Conservation (phyloP, 1,140 invertebrate genomes). For the Physella acuta region DNA sequence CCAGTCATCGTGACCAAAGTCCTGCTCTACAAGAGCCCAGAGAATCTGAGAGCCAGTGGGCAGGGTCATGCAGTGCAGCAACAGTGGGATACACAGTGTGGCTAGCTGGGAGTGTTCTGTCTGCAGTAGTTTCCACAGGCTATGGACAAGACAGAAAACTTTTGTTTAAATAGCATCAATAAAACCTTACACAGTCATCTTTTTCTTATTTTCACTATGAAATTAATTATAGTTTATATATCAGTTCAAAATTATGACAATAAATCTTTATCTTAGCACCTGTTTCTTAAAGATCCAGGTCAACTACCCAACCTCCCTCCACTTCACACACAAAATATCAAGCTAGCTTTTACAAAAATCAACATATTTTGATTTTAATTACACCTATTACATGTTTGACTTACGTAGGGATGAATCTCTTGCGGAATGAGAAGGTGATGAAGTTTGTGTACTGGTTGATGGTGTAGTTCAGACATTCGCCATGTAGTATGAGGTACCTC, state of each 20-base stretch:
- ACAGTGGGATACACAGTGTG: slow-evolving; percentile 82
- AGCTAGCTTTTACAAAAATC: no score
- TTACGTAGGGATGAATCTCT: slow-evolving; percentile 91
- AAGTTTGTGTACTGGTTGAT: slow-evolving; percentile 89
- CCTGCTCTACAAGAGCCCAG: slow-evolving; percentile 89
- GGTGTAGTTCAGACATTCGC: slow-evolving; percentile 86
- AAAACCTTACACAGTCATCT: no score
- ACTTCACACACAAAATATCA: no score
- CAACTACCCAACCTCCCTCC: no score
- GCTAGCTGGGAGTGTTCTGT: slow-evolving; percentile 91
- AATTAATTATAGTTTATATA: background rate
- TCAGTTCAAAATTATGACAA: background rate
- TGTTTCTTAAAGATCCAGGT: no score
- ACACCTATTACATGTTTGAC: no score
- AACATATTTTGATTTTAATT: no score
- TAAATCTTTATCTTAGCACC: no score
- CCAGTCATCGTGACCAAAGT: slow-evolving; percentile 85
- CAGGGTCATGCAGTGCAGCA: slow-evolving; percentile 92
- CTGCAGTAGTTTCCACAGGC: slow-evolving; percentile 90
- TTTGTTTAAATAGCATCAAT: no score
- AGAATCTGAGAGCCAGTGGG: slow-evolving; percentile 90
- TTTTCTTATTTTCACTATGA: background rate
- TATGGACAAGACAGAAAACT: no score
- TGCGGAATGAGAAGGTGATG: slow-evolving; percentile 96
- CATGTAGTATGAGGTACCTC: slow-evolving; percentile 88